Conservation (phyloP, 1,140 invertebrate genomes). For the Wiebesia pumilae region DNA sequence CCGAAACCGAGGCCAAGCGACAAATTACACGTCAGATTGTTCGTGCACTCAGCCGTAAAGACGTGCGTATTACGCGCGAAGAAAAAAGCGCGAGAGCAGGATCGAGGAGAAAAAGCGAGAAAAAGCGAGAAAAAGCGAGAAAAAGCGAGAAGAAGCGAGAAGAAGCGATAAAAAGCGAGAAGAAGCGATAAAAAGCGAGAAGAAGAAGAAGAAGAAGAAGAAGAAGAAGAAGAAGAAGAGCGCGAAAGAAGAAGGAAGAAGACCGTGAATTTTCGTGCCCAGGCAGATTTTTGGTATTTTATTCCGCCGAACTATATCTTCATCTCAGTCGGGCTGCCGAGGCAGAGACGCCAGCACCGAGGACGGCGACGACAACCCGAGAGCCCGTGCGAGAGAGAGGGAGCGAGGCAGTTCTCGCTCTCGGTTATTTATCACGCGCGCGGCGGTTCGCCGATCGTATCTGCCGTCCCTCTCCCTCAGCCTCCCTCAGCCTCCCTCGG, state of each 20-base stretch:
- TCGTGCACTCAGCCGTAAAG: neutral
- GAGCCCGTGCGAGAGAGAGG: conserved; percentile 13
- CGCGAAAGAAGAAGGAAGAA: too few relatives aligned
- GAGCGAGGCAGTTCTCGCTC: conserved; percentile 43
- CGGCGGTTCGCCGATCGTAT: conserved; percentile 66
- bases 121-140: too few relatives aligned
- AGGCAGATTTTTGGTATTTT: conserved; percentile 25
- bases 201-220: neutral
- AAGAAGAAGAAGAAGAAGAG: too few relatives aligned
- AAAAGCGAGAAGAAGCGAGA: too few relatives aligned
- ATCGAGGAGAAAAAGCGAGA: neutral
- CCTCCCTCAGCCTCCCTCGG: neutral
- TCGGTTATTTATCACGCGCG: conserved; percentile 71
- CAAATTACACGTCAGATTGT: neutral
- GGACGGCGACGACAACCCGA: neutral
- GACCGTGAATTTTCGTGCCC: conserved; percentile 17
- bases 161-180: too few relatives aligned
- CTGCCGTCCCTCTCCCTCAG: conserved; percentile 50
- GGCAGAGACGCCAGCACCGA: conserved; percentile 23
- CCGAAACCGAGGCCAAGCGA: neutral
- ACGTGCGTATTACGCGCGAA: neutral
- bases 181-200: neutral
- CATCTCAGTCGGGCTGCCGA: conserved; percentile 1
- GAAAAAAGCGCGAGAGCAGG: neutral
- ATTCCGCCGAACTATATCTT: conserved; percentile 13